A percentile compares a stretch with the other conserved stretches of the same genome.
These are phyloP conservation scores for Sinella curviseta DNA, from an alignment of 1,140 invertebrate genomes.

Conservation along the genomic window DNA sequence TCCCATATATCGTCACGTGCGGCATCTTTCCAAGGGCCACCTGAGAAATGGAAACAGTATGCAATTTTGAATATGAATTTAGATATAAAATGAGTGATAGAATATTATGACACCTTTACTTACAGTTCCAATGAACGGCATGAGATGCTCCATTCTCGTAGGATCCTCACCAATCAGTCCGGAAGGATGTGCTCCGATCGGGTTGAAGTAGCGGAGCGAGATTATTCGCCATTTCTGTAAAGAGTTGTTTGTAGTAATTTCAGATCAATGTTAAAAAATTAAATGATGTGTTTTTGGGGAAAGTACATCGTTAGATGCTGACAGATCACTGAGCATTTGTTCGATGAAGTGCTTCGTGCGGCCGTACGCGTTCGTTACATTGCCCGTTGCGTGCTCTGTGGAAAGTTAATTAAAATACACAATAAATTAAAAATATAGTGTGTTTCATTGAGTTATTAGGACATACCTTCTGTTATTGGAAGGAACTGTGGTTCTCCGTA, in stretches of 20 bases:
- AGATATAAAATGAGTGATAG: too few species aligned
- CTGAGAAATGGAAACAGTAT: too few species aligned
- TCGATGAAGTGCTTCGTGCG: slow-evolving; percentile 91
- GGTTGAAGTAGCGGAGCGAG: slow-evolving; percentile 88
- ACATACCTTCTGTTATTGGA: slow-evolving; percentile 59
- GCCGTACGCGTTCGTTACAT: slow-evolving; percentile 68
- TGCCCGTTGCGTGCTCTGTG: slow-evolving; percentile 59
- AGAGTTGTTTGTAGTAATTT: too few species aligned
- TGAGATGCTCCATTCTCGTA: not conserved
- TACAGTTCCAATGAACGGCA: not conserved
- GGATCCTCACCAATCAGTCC: slow-evolving; percentile 77
- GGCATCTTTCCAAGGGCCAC: slow-evolving; percentile 77
- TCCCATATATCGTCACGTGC: slow-evolving; percentile 78
- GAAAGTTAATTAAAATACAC: not conserved
- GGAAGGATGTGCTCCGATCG: slow-evolving; percentile 82
- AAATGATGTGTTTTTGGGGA: too few species aligned
- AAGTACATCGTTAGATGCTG: slow-evolving; percentile 70
- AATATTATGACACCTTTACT: too few species aligned
- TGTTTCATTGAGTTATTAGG: not conserved
- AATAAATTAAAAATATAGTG: not conserved
- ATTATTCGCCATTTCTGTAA: slow-evolving; percentile 89
- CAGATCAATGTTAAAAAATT: too few species aligned
- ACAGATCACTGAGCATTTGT: slow-evolving; percentile 83
- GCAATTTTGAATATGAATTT: too few species aligned
- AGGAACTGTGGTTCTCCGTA: slow-evolving; percentile 64